Evolutionary conservation across 2,888 invertebrate species (phyloP).

Genomic region (Eurytoma californica): DNA sequence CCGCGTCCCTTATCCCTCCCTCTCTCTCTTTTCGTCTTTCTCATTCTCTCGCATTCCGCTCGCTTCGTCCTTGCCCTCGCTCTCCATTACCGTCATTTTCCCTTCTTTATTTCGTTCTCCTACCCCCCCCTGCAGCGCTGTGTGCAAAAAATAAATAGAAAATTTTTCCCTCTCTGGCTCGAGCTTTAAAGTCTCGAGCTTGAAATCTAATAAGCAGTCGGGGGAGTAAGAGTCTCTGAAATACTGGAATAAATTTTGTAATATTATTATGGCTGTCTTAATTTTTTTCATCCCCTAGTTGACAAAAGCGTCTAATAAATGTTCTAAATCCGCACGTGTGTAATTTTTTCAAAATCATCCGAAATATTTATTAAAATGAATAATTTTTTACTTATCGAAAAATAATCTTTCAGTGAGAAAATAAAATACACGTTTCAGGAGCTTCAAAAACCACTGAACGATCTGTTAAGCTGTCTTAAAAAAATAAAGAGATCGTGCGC

Average conservation of each 20-base stretch:
- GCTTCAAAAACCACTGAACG: too few species aligned
- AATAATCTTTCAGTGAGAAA: too few species aligned
- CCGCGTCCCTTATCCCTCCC: constrained; percentile 15
- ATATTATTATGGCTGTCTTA: background rate
- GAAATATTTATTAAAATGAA: too few species aligned
- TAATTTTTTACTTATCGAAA: too few species aligned
- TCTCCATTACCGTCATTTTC: constrained; percentile 48
- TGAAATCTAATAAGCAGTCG: constrained; percentile 33
- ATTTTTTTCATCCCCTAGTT: too few species aligned
- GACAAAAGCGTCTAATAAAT: too few species aligned
- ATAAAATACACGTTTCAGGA: too few species aligned
- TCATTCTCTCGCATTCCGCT: constrained; percentile 20
- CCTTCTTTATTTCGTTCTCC: constrained; percentile 44
- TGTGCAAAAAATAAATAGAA: constrained; percentile 28
- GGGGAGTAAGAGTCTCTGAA: background rate
- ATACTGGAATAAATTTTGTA: constrained; percentile 38
- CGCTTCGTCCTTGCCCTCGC: constrained; percentile 45
- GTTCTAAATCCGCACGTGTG: too few species aligned
- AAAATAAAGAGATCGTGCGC: constrained; percentile 67
- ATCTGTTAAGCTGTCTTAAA: constrained; percentile 66
- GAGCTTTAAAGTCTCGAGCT: constrained; percentile 17
- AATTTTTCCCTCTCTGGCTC: constrained; percentile 15
- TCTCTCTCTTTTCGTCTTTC: constrained; percentile 18
- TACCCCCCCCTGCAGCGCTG: background rate
- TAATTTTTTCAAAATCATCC: too few species aligned